Evolutionary conservation across 35 echinoderm and acorn worm genomes (phyloP).

Genomic region (Stichopus chloronotus): DNA sequence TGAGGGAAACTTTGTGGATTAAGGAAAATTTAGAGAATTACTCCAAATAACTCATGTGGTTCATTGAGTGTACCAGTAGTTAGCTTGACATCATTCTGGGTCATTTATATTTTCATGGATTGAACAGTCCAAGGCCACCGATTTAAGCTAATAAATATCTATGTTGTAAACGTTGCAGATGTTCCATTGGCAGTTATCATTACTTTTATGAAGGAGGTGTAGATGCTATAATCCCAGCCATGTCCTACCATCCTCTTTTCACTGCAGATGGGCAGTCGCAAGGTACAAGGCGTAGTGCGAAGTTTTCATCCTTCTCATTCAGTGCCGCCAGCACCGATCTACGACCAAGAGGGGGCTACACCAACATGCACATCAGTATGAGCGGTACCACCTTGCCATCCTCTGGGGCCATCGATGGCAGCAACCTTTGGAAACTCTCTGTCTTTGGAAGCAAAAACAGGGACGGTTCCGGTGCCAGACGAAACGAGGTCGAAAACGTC

Average conservation of each 20-base stretch:
- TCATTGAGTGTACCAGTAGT: too few relatives aligned
- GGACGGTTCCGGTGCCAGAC: conserved; percentile 56
- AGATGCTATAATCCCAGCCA: too few relatives aligned
- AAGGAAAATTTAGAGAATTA: too few relatives aligned
- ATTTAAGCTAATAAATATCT: too few relatives aligned
- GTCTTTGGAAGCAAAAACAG: conserved; percentile 67
- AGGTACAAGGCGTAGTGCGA: not conserved
- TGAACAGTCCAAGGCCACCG: too few relatives aligned
- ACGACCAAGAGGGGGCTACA: not conserved
- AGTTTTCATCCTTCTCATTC: not conserved
- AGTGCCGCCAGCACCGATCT: not conserved
- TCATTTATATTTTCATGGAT: too few relatives aligned
- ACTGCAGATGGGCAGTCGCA: not conserved
- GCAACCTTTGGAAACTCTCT: conserved; percentile 67
- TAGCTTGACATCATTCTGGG: too few relatives aligned
- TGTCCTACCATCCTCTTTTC: not conserved
- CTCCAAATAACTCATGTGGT: too few relatives aligned
- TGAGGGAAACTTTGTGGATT: too few relatives aligned
- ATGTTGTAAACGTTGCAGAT: too few relatives aligned
- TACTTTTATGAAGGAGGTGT: too few relatives aligned
- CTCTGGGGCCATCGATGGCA: conserved; percentile 54
- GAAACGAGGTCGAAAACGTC: conserved; percentile 44
- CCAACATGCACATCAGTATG: conserved; percentile 34
- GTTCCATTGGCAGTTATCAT: too few relatives aligned
- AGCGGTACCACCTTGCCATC: not conserved